Conservation (phyloP, 1,140 invertebrate species). For the Drosophila orena region DNA sequence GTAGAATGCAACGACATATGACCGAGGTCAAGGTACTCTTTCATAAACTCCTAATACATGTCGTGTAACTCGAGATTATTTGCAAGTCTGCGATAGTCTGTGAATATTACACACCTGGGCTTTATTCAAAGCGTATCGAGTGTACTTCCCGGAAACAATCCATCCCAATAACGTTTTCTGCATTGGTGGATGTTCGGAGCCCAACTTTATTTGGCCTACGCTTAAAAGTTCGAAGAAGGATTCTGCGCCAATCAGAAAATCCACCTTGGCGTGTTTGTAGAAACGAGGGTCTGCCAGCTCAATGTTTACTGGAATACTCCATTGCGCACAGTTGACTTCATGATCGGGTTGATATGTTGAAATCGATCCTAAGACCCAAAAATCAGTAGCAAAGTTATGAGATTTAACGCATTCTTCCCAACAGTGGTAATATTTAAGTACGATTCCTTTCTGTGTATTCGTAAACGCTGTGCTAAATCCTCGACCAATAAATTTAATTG, state of each 20-base stretch:
- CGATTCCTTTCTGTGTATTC: no score
- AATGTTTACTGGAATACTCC: neutral
- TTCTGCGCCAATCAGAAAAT: neutral
- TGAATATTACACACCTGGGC: neutral
- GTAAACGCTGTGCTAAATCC: neutral
- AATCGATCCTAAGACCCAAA: conserved; percentile 1
- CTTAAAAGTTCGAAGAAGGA: conserved; percentile 2
- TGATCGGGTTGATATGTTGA: conserved; percentile 5
- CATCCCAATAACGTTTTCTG: conserved; percentile 8
- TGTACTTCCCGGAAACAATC: conserved; percentile 6
- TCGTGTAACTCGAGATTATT: neutral
- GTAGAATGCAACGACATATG: conserved; percentile 17
- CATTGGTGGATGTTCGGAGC: neutral
- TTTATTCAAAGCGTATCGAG: neutral
- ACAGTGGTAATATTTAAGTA: neutral
- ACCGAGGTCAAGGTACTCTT: conserved; percentile 18
- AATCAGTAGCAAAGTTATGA: neutral
- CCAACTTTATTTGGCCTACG: conserved; percentile 2
- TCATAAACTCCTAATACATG: conserved; percentile 21
- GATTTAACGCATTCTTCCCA: neutral
- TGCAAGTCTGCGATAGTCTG: no score
- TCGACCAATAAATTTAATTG: neutral
- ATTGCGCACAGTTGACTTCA: neutral
- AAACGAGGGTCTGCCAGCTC: neutral
- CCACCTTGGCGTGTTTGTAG: neutral